Evolutionary conservation across 2,797 vertebrate species (phyloP), one percentile per base, ranked within the genome.

Genomic region (Cynodonichthys magdalenae): DNA sequence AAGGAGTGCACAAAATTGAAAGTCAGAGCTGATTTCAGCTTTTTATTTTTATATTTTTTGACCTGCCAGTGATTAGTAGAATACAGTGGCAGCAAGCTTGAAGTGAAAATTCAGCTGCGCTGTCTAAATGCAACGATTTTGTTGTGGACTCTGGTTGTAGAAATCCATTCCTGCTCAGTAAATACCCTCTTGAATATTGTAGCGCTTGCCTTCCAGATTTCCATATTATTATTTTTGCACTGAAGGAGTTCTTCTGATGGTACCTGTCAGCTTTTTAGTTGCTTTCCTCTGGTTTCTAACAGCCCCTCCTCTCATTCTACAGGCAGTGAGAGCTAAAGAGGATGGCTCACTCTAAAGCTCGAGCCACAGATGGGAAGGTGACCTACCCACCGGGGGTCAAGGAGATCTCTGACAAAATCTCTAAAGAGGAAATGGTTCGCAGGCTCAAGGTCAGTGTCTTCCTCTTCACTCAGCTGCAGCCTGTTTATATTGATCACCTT

Each of bases 351-450:
- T 96, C 97, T 84, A 99, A 99, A 95, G 94, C 96, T 29, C 96
- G 96, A 94, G 95, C 95, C 91, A 94, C 96, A 44, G 97, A 99
- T 84, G 97, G 95, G 89, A 99, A 99, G 93, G 98, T 99, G 92
- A 98, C 97, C 68, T 99, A 99, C 92, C 98, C 98, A 50, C 98
- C 96, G 11, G 97, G 98, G 89, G 97, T 99, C 87, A 99, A 99
- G 93, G 98, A 99, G 92, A 99, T 99, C 83, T 98, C 98, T 29
- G 97, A 99, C 90, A 99, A 99, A 90, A 99, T 99, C 92, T 99
- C 98, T 71, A 99, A 99, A 89, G 98, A 99, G 88, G 98, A 99
- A 92, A 99, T 99, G 96, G 98, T 99, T 85, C 95, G 98, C 84
- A 93, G 98, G 57, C 92, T 99, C 67, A 99, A 99, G 96, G 98